phyloP scores from a whole-genome alignment of 2,888 invertebrate genomes.

The Gerris lacustris region DNA sequence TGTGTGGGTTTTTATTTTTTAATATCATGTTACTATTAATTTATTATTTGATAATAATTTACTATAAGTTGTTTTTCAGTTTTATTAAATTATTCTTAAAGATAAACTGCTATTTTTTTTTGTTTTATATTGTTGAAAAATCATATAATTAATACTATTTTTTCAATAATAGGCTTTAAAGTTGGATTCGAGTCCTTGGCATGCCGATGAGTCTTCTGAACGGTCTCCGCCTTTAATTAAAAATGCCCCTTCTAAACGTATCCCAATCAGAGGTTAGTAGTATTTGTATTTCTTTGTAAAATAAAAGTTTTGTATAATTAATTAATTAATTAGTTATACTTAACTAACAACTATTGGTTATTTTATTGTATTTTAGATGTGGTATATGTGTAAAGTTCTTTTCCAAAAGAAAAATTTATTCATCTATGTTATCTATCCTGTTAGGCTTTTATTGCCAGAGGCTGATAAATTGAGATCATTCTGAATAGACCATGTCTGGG shows the following conservation, averaged over 20 bases:
- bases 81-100: no score
- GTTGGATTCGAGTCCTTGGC: conserved; percentile 63
- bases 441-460: background rate
- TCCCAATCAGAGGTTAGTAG: conserved; percentile 62
- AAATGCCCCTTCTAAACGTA: conserved; percentile 59
- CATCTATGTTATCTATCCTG: background rate
- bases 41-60: no score
- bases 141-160: no score
- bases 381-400: background rate
- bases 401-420: background rate
- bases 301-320: background rate
- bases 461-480: no score
- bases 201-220: conserved; percentile 44
- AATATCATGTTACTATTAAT: no score
- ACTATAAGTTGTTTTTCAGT: no score
- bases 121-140: no score
- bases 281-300: conserved; percentile 25
- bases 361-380: background rate
- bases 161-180: conserved; percentile 41
- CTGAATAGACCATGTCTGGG: no score
- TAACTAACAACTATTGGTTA: background rate
- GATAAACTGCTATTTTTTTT: no score
- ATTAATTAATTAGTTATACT: background rate
- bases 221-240: conserved; percentile 42
- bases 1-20: no score